Evolutionary conservation across 1,140 invertebrate genomes (phyloP), one percentile per base, ranked within the genome.

Genomic region (Drosophila nasuta): DNA sequence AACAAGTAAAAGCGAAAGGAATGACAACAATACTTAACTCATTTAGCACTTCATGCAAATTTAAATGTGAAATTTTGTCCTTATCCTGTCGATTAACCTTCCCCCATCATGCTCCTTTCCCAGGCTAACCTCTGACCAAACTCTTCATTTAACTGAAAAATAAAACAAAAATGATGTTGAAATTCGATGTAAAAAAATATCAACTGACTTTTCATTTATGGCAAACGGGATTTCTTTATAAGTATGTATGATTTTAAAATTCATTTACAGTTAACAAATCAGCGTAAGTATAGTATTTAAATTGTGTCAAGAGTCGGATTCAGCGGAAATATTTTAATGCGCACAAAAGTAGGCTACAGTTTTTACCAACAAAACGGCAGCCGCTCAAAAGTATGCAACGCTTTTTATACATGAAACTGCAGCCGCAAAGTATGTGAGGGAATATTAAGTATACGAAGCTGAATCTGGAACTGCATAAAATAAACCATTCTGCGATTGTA

Each of bases 11-110:
- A 75, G 35, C 45, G 63, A 58, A 75, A 49, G 25, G 15, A 75
- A 72, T 54, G 71, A 79, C 46, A 62, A 43, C 2, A 63, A 77
- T 25, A 77, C 66, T 69, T 73, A 81, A 74, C 45, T 83, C 85
- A 80, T 89, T 88, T 62, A 89, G 83, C 83, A 88, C 85, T 64
- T 67, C 79, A 75, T 80, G 83, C 80, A 83, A 87, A 87, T 80
- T 86, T 88, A 87, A 83, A 88, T 88, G 83, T 83, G 60, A 81
- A 76, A 69, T 70, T 63, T 45, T 41, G 20, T 64, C 63, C 56
- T 43, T 38, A 38, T 15, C 45, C 28, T 13, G 15, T 15, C 15
- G 8, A 10, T n/a, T 3, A 11, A 48, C 15, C 20, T 15, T 5
- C 48, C 11, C 48, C 35, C 33, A 56, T 43, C 38, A 25, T n/a